A percentile compares a stretch with the other conserved stretches of the same genome.
These are phyloP conservation scores for Lepidochrysops patricia DNA, from an alignment of 2,888 invertebrate species.

Conservation along the genomic window DNA sequence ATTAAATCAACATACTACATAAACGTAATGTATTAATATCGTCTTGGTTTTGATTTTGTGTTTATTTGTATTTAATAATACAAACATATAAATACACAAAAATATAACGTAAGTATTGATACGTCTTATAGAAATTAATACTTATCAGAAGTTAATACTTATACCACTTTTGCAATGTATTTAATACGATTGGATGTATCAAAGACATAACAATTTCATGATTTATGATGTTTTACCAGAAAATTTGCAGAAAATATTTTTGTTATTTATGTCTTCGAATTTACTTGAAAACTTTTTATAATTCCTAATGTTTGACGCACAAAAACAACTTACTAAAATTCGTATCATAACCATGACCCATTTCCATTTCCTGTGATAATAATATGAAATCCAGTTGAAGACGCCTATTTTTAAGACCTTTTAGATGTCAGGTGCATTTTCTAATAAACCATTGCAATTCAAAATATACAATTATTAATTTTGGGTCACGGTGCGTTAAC, in stretches of 20 bases:
- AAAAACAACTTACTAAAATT: neutral
- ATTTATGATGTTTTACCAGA: neutral
- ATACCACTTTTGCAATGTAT: too few relatives aligned
- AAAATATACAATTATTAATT: constrained; percentile 12
- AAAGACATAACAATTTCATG: too few relatives aligned
- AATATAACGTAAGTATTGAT: too few relatives aligned
- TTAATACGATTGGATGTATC: too few relatives aligned
- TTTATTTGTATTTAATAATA: neutral
- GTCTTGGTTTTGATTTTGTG: neutral
- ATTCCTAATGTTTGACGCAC: neutral
- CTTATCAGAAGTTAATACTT: too few relatives aligned
- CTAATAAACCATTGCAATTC: neutral
- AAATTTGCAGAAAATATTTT: neutral
- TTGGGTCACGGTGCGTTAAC: constrained; percentile 16
- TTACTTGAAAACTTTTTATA: neutral
- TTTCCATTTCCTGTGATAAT: neutral
- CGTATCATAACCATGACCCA: neutral
- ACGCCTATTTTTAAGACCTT: neutral
- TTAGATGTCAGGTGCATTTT: neutral
- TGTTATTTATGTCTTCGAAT: neutral
- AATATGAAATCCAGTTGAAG: neutral
- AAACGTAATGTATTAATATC: neutral
- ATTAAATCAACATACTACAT: constrained; percentile 2
- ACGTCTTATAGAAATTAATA: too few relatives aligned
- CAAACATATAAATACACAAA: too few relatives aligned